Evolutionary conservation across 2,113 vertebrate genomes (phyloP).

Genomic region (Silurus glanis): DNA sequence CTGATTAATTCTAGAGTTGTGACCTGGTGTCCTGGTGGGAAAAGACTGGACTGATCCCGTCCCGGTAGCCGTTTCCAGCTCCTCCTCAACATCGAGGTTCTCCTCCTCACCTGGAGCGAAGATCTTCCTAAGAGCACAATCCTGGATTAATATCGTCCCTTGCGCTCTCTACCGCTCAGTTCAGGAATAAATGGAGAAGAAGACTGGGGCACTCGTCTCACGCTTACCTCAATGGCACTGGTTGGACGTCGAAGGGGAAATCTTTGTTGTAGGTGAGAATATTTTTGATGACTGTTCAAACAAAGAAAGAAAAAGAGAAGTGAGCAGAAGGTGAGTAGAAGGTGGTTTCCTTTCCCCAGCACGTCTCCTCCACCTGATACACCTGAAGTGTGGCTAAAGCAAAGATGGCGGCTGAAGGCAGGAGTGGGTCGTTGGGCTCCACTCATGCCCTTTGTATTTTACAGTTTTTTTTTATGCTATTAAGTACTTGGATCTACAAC

Average conservation of each 20-base stretch:
- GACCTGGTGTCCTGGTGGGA: constrained; percentile 85
- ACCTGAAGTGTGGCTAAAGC: too few relatives aligned
- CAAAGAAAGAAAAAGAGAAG: constrained; percentile 1
- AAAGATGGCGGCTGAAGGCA: too few relatives aligned
- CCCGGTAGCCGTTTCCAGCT: constrained; percentile 87
- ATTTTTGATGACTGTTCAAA: constrained; percentile 87
- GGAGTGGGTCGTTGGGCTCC: too few relatives aligned
- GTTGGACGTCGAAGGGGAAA: constrained; percentile 97
- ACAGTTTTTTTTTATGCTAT: too few relatives aligned
- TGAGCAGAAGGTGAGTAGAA: too few relatives aligned
- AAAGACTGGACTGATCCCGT: constrained; percentile 83
- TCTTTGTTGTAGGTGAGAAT: constrained; percentile 94
- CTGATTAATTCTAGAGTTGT: not conserved
- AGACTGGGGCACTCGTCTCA: too few relatives aligned
- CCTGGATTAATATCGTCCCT: not conserved
- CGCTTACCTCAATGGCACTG: constrained; percentile 90
- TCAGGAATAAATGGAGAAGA: not conserved
- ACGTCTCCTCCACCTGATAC: too few relatives aligned
- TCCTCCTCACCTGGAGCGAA: constrained; percentile 97
- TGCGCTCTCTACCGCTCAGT: not conserved
- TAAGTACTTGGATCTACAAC: too few relatives aligned
- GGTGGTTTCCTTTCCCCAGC: too few relatives aligned
- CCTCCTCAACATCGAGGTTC: constrained; percentile 92
- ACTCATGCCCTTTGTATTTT: too few relatives aligned
- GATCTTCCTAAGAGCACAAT: constrained; percentile 80